Conservation (phyloP, 2,888 invertebrate genomes). For the Magallana nippona region DNA sequence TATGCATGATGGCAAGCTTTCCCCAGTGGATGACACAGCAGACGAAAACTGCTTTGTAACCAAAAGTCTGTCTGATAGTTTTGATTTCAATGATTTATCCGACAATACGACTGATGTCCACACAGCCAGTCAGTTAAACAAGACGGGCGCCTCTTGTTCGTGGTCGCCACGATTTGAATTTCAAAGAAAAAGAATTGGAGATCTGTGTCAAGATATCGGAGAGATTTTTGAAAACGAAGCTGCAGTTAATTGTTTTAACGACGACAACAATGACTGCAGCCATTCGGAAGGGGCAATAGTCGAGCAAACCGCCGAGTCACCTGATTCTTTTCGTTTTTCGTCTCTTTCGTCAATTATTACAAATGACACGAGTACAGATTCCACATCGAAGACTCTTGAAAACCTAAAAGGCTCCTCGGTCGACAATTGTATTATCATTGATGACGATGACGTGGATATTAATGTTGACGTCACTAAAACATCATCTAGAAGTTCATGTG, state of each 20-base stretch:
- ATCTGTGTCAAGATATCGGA: background rate
- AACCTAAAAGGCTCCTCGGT: background rate
- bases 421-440: background rate
- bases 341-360: background rate
- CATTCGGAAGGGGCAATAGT: background rate
- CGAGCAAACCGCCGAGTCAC: background rate
- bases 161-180: constrained; percentile 21
- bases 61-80: background rate
- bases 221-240: background rate
- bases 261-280: background rate
- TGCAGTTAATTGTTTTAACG: background rate
- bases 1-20: background rate
- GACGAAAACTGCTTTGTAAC: background rate
- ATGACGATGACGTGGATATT: background rate
- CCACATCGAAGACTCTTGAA: background rate
- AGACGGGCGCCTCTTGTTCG: too few relatives aligned
- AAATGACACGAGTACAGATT: background rate
- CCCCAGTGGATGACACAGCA: background rate
- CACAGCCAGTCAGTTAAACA: background rate
- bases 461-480: background rate
- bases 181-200: background rate
- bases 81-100: background rate
- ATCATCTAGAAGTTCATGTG: background rate
- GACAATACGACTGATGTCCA: background rate
- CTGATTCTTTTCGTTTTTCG: background rate